phyloP scores from a whole-genome alignment of 2,113 vertebrate genomes.

The Rhodinocichla rosea region DNA sequence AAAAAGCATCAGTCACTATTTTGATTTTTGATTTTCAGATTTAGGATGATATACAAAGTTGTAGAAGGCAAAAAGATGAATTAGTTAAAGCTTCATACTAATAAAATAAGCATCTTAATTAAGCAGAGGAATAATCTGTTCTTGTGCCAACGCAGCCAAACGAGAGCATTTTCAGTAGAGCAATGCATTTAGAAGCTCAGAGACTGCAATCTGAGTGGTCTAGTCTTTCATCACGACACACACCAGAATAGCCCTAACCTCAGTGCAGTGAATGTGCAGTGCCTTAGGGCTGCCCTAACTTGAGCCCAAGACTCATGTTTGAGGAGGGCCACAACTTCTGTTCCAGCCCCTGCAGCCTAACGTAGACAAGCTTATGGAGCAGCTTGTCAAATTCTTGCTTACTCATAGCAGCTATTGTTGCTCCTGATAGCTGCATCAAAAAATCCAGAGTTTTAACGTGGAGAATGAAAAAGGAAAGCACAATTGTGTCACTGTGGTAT shows the following conservation, averaged over 20 bases:
- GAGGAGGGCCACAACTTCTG: background rate
- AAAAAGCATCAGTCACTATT: background rate
- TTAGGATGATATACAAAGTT: background rate
- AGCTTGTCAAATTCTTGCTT: background rate
- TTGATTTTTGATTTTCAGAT: background rate
- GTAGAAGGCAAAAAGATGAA: background rate
- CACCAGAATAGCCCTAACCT: background rate
- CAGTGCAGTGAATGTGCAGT: background rate
- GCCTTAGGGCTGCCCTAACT: background rate
- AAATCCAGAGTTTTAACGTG: background rate
- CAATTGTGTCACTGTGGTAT: accelerated
- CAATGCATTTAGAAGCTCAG: background rate
- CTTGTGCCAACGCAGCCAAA: background rate
- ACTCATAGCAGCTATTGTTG: background rate
- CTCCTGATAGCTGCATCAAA: background rate
- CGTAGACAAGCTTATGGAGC: background rate
- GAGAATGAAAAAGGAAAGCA: background rate
- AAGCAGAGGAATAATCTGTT: background rate
- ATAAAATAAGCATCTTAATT: background rate
- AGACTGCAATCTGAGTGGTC: background rate
- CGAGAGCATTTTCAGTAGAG: background rate
- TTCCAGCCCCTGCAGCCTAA: background rate
- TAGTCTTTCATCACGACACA: background rate
- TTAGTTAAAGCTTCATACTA: background rate
- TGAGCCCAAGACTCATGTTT: background rate